A percentile compares a stretch with the other conserved stretches of the same genome.
Conservation (phyloP, 2,888 invertebrate genomes). For the Nomada ferruginata region DNA sequence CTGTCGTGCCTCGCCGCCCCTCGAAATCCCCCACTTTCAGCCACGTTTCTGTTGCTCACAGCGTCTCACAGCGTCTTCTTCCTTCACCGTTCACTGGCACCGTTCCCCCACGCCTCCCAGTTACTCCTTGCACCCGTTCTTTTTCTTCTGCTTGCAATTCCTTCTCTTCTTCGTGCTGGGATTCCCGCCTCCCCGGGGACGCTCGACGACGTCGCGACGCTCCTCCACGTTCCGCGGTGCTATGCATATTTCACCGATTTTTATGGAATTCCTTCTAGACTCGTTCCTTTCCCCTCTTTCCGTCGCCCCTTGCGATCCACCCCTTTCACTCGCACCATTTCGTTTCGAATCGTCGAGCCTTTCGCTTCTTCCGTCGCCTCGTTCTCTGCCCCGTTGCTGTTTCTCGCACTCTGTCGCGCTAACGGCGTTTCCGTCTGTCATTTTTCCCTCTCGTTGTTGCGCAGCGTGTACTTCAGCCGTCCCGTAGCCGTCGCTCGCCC, state of each 20-base stretch:
- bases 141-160: conserved; percentile 42
- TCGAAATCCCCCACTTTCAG: conserved; percentile 23
- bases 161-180: conserved; percentile 65
- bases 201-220: conserved; percentile 73
- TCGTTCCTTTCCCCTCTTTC: conserved; percentile 42
- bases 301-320: neutral
- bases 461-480: conserved; percentile 46
- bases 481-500: conserved; percentile 43
- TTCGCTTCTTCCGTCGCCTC: neutral
- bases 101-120: conserved; percentile 27
- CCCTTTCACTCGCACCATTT: conserved; percentile 4
- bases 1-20: conserved; percentile 43
- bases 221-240: conserved; percentile 71
- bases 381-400: conserved; percentile 2
- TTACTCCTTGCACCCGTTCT: conserved; percentile 10
- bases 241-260: conserved; percentile 82
- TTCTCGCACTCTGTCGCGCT: conserved; percentile 13
- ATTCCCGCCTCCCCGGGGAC: conserved; percentile 76
- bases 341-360: conserved; percentile 1
- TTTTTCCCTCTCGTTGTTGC: conserved; percentile 42
- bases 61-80: conserved; percentile 40
- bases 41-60: conserved; percentile 33
- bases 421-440: conserved; percentile 24
- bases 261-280: conserved; percentile 78
- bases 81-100: conserved; percentile 45